These are phyloP conservation scores for Acleris emargana DNA, from an alignment of 2,888 invertebrate genomes.

Conservation along the genomic window DNA sequence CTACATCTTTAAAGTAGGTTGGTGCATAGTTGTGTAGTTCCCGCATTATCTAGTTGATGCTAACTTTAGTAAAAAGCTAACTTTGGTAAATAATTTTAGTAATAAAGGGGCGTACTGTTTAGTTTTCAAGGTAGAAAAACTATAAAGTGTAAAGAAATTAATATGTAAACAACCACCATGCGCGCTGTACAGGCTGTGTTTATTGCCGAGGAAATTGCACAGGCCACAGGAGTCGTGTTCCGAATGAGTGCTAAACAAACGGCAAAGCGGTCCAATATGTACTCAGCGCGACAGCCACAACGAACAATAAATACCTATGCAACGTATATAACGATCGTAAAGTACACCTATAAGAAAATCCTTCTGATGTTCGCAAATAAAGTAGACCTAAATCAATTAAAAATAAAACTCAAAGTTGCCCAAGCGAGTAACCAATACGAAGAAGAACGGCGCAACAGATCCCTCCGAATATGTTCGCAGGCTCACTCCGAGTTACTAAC, in stretches of 20 bases:
- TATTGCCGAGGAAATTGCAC: constrained; percentile 39
- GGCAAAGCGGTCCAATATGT: constrained; percentile 61
- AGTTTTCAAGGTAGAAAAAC: background rate
- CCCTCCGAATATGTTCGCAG: constrained; percentile 81
- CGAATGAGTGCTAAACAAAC: constrained; percentile 58
- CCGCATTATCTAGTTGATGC: too few relatives aligned
- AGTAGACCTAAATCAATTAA: constrained; percentile 64
- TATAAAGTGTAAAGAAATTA: background rate
- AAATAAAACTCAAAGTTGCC: constrained; percentile 64
- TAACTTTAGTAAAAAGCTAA: too few relatives aligned
- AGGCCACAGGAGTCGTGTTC: constrained; percentile 41
- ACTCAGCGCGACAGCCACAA: constrained; percentile 55
- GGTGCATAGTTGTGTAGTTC: too few relatives aligned
- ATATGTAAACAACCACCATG: background rate
- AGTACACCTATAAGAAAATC: constrained; percentile 61
- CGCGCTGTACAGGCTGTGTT: constrained; percentile 11
- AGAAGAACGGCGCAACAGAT: constrained; percentile 78
- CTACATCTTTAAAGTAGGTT: background rate
- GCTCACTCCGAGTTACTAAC: constrained; percentile 82
- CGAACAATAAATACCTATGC: constrained; percentile 68
- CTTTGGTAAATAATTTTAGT: background rate
- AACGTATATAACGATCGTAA: constrained; percentile 68
- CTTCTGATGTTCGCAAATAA: constrained; percentile 51
- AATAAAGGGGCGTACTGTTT: background rate
- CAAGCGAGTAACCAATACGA: constrained; percentile 71